Evolutionary conservation across 2,113 vertebrate genomes (phyloP).

Genomic region (Ardeotis arabs): DNA sequence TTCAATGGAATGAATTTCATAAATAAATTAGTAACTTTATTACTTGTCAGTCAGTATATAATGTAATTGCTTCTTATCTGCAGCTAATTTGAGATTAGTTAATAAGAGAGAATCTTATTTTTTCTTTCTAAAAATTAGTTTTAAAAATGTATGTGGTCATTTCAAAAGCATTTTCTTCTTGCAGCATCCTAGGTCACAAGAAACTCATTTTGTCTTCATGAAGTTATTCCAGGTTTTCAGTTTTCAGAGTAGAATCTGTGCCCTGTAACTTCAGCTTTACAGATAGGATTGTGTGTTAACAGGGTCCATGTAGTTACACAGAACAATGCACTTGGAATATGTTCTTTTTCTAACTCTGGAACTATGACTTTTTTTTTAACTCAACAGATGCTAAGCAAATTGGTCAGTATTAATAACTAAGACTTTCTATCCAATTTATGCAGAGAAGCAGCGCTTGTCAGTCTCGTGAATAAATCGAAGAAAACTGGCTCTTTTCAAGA

Average conservation of each 20-base stretch:
- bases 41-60: neutral
- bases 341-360: neutral
- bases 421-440: conserved; percentile 20
- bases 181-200: neutral
- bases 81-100: neutral
- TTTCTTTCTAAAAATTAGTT: neutral
- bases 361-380: neutral
- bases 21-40: neutral
- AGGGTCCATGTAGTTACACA: neutral
- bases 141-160: neutral
- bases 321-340: neutral
- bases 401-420: conserved; percentile 8
- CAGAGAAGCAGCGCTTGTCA: conserved; percentile 79
- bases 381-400: neutral
- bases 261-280: neutral
- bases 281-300: neutral
- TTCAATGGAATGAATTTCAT: neutral
- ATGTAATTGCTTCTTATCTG: neutral
- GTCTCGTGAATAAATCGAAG: conserved; percentile 76
- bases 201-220: neutral
- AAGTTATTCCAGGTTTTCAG: neutral
- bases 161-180: neutral
- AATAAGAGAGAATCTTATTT: neutral
- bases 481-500: conserved; percentile 83
- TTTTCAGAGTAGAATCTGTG: neutral